Conservation (phyloP, 53 echinoderm and acorn worm species). For the Holothuria leucospilota region DNA sequence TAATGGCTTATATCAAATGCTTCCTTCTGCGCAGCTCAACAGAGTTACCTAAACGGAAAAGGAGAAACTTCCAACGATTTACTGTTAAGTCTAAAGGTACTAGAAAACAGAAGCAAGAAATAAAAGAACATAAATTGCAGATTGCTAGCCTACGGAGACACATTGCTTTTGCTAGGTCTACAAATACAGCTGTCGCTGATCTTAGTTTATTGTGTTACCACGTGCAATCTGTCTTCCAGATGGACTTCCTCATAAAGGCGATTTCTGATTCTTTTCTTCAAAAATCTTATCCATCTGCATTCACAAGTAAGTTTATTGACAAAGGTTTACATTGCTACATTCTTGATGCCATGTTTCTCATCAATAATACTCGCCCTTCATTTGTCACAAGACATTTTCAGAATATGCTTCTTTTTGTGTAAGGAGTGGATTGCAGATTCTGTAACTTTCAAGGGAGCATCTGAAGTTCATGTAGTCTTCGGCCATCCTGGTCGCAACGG, state of each 20-base stretch:
- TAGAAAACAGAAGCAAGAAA: conserved; percentile 40
- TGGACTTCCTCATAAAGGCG: conserved; percentile 22
- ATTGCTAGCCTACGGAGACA: conserved; percentile 11
- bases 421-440: conserved; percentile 13
- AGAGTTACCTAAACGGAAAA: background rate
- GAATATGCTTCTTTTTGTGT: conserved; percentile 30
- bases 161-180: conserved; percentile 16
- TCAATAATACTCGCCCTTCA: conserved; percentile 33
- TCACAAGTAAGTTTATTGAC: background rate
- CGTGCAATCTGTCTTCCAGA: background rate
- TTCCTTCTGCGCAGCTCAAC: conserved; percentile 7
- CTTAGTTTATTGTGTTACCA: conserved; percentile 18
- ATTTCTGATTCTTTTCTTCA: background rate
- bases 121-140: conserved; percentile 53
- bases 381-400: conserved; percentile 28
- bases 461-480: conserved; percentile 25
- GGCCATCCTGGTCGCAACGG: background rate
- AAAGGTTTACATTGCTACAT: background rate
- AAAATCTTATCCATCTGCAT: background rate
- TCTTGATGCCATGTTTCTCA: conserved; percentile 45
- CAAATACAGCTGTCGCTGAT: background rate
- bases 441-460: background rate
- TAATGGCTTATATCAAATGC: conserved; percentile 43
- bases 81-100: background rate
- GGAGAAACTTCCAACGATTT: conserved; percentile 34